A percentile compares a stretch with the other conserved stretches of the same genome.
Conservation (phyloP, 2,113 vertebrate species). For the Psettodes erumei region DNA sequence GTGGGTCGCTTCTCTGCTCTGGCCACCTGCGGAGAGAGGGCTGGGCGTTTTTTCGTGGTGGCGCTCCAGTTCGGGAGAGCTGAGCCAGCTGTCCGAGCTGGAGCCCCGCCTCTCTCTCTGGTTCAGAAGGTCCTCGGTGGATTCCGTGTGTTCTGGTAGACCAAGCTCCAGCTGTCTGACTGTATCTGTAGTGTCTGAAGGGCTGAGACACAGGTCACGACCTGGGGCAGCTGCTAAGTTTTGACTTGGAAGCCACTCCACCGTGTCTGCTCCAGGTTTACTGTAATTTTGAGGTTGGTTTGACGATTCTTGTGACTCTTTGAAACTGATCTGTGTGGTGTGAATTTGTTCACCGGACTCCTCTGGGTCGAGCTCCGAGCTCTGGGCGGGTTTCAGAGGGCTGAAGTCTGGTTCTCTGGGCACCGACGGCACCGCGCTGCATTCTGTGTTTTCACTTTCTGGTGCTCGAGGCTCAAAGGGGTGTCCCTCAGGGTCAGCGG, state of each 20-base stretch:
- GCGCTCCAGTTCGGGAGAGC: constrained; percentile 57
- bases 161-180: constrained; percentile 9
- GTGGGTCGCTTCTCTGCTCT: constrained; percentile 44
- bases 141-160: constrained; percentile 11
- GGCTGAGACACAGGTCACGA: background rate
- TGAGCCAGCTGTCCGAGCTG: constrained; percentile 54
- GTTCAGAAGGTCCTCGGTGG: constrained; percentile 31
- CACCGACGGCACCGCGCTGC: background rate
- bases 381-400: constrained; percentile 14
- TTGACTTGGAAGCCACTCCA: constrained; percentile 11
- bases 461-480: constrained; percentile 18
- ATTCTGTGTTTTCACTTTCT: constrained; percentile 22
- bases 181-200: constrained; percentile 13
- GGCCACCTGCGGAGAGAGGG: constrained; percentile 15
- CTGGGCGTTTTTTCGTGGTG: constrained; percentile 27
- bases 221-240: constrained; percentile 4
- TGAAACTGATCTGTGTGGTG: constrained; percentile 22
- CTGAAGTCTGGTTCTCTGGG: constrained; percentile 33
- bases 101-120: constrained; percentile 46
- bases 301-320: constrained; percentile 23
- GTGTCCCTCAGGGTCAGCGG: background rate
- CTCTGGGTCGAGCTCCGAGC: constrained; percentile 10
- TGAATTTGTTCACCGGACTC: constrained; percentile 15
- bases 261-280: constrained; percentile 2
- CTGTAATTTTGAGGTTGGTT: constrained; percentile 31